phyloP scores from a whole-genome alignment of 2,113 vertebrate species.

The Mastomys coucha region DNA sequence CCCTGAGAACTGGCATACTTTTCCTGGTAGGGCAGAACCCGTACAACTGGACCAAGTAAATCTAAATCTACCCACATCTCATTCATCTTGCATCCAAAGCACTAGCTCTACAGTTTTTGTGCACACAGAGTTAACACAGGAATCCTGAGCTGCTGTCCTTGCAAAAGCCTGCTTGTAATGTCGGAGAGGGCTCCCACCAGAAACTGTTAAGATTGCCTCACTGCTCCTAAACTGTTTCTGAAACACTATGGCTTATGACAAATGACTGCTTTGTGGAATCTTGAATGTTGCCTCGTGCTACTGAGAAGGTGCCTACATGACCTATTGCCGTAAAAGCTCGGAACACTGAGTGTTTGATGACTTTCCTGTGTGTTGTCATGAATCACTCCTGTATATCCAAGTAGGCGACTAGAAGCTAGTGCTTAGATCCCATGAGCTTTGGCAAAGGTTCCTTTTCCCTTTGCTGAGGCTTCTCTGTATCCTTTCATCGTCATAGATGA shows the following conservation, averaged over 20 bases:
- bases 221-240: background rate
- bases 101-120: conserved; percentile 14
- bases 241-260: background rate
- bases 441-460: background rate
- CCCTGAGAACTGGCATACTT: conserved; percentile 74
- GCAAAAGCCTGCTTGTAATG: background rate
- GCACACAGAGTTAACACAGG: conserved; percentile 36
- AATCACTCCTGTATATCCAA: background rate
- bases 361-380: background rate
- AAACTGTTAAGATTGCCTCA: background rate
- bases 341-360: background rate
- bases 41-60: conserved; percentile 64
- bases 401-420: background rate
- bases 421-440: background rate
- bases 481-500: background rate
- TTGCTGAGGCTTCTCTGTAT: background rate
- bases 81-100: conserved; percentile 47
- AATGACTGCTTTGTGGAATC: conserved; percentile 31
- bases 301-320: background rate
- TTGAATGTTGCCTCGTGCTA: background rate
- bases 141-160: conserved; percentile 45
- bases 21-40: conserved; percentile 69
- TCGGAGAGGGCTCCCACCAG: background rate
- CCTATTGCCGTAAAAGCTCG: background rate
- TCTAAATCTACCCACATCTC: conserved; percentile 61